Evolutionary conservation across 2,113 vertebrate genomes (phyloP).

Genomic region (Lonchura striata): DNA sequence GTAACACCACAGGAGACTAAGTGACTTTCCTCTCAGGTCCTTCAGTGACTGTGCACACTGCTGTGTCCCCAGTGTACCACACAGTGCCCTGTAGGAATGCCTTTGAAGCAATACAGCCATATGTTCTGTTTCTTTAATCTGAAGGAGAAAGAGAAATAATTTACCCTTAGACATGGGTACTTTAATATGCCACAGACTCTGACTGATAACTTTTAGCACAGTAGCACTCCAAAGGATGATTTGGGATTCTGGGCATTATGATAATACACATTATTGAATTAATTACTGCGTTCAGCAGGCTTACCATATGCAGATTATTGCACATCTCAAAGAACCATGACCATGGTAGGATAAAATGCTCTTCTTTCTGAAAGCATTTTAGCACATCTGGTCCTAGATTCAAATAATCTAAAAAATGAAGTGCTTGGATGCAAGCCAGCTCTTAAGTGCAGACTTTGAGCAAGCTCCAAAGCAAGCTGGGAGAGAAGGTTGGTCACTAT

Average conservation of each 20-base stretch:
- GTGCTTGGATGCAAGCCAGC: slow-evolving; percentile 40
- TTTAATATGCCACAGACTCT: background rate
- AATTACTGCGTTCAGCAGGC: background rate
- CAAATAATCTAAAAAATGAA: slow-evolving; percentile 21
- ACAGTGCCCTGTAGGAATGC: slow-evolving; percentile 26
- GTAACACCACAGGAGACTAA: slow-evolving; percentile 45
- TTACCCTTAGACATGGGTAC: background rate
- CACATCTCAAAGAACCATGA: slow-evolving; percentile 25
- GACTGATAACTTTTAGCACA: slow-evolving; percentile 9
- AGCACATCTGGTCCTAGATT: slow-evolving; percentile 57
- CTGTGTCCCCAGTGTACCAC: background rate
- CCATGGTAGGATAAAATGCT: background rate
- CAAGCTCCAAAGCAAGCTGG: background rate
- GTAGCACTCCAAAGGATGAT: slow-evolving; percentile 9
- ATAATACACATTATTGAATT: slow-evolving; percentile 35
- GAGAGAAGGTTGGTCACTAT: background rate
- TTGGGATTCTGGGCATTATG: background rate
- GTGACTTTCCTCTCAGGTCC: slow-evolving; percentile 52
- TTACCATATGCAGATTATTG: background rate
- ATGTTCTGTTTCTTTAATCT: slow-evolving; percentile 54
- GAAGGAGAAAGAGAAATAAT: background rate
- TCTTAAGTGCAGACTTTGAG: slow-evolving; percentile 17
- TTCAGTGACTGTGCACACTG: background rate
- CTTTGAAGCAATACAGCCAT: slow-evolving; percentile 48
- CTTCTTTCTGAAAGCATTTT: slow-evolving; percentile 38